Conservation (phyloP, 2,113 vertebrate species). For the Polypterus bichir region DNA sequence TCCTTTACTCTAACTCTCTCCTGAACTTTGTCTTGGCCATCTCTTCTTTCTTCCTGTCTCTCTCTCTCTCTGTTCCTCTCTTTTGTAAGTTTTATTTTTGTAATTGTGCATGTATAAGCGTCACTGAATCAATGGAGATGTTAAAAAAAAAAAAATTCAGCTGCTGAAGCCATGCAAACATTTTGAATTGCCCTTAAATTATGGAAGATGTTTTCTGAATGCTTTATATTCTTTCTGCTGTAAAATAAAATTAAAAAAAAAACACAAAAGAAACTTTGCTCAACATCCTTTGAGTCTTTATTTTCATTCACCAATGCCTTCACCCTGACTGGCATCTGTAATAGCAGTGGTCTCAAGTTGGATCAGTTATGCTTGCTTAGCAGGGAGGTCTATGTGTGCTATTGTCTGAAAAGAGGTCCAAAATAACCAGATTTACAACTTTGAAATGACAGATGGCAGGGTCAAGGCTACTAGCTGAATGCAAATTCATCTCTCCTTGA, state of each 20-base stretch:
- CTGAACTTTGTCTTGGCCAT: constrained; percentile 41
- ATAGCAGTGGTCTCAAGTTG: no score
- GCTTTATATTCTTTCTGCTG: constrained; percentile 99
- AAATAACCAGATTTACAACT: no score
- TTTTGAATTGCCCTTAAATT: constrained; percentile 99
- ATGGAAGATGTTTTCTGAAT: constrained; percentile 99
- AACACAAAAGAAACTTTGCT: constrained; percentile 73
- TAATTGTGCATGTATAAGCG: constrained; percentile 98
- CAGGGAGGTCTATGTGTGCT: no score
- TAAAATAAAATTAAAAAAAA: constrained; percentile 92
- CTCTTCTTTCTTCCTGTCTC: constrained; percentile 36
- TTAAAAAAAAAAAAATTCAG: constrained; percentile 89
- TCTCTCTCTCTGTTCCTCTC: constrained; percentile 43
- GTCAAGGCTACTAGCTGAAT: no score
- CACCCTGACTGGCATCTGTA: no score
- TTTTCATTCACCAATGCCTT: no score
- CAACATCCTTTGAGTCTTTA: not conserved
- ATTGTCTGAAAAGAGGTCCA: no score
- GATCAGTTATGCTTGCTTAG: no score
- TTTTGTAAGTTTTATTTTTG: constrained; percentile 99
- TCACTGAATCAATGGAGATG: constrained; percentile 99
- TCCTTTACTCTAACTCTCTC: constrained; percentile 38
- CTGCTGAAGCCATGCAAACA: constrained; percentile 99
- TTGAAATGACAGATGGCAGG: no score
- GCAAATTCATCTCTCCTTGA: no score